phyloP scores from a whole-genome alignment of 1,140 invertebrate genomes.

The Drosophila pseudoananassae region DNA sequence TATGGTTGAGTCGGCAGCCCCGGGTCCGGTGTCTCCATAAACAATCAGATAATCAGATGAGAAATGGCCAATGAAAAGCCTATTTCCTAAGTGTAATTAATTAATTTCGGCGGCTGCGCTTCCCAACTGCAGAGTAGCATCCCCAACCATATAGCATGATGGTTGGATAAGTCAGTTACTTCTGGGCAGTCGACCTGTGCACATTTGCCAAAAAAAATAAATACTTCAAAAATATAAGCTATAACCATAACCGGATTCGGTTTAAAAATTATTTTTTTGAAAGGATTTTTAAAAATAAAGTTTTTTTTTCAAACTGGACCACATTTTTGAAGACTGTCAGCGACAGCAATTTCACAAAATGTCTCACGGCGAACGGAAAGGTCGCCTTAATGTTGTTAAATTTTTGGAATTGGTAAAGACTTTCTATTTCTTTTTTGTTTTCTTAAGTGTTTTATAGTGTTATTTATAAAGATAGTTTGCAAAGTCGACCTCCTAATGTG shows the following conservation, averaged over 20 bases:
- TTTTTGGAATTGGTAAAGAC: slow-evolving; percentile 80
- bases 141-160: slow-evolving; percentile 3
- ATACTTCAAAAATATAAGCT: neutral
- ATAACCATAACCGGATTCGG: neutral
- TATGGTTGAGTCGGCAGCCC: neutral
- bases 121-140: slow-evolving; percentile 23
- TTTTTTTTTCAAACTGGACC: slow-evolving; percentile 23
- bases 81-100: slow-evolving; percentile 84
- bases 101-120: slow-evolving; percentile 68
- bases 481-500: too few species aligned
- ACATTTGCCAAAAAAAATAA: slow-evolving; percentile 10
- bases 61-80: slow-evolving; percentile 56
- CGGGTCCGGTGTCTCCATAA: slow-evolving; percentile 9
- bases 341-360: slow-evolving; percentile 59
- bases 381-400: slow-evolving; percentile 76
- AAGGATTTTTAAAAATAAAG: neutral
- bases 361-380: slow-evolving; percentile 78
- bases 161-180: slow-evolving; percentile 51
- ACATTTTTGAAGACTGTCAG: slow-evolving; percentile 44
- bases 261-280: neutral
- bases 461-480: too few species aligned
- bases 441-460: neutral
- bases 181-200: slow-evolving; percentile 51
- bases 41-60: slow-evolving; percentile 34
- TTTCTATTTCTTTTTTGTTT: neutral